These are phyloP conservation scores for Colossoma macropomum DNA, from an alignment of 2,113 vertebrate genomes.

Conservation along the genomic window DNA sequence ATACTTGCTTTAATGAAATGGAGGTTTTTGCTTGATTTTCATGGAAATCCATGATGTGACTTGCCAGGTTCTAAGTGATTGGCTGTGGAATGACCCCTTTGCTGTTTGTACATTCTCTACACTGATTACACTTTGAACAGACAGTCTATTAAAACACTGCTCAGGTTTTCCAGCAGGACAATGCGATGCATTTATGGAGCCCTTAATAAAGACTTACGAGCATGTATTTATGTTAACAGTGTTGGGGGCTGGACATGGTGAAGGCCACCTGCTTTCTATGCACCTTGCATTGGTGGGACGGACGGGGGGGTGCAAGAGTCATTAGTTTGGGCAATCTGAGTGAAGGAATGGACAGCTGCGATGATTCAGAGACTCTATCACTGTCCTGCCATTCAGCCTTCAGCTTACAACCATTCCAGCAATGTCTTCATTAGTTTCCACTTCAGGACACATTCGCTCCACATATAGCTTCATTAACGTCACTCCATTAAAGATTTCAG, in stretches of 20 bases:
- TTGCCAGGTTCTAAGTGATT: no score
- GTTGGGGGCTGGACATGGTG: background rate
- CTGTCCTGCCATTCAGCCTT: conserved; percentile 34
- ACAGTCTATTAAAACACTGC: background rate
- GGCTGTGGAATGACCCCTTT: no score
- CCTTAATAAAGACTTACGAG: background rate
- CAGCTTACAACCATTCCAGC: conserved; percentile 74
- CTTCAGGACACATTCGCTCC: conserved; percentile 66
- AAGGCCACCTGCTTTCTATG: conserved; percentile 64
- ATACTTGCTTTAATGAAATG: no score
- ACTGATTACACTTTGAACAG: conserved; percentile 22
- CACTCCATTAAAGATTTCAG: conserved; percentile 60
- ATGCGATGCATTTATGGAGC: conserved; percentile 2
- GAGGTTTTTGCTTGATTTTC: no score
- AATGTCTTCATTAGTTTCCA: conserved; percentile 74
- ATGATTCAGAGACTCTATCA: conserved; percentile 41
- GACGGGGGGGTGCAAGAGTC: conserved; percentile 18
- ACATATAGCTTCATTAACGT: conserved; percentile 79
- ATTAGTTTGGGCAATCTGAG: conserved; percentile 40
- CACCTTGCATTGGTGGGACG: conserved; percentile 63
- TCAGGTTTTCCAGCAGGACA: background rate
- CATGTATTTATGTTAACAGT: conserved; percentile 28
- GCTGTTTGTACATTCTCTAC: background rate
- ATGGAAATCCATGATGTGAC: no score
- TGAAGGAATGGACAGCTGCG: conserved; percentile 80